These are phyloP conservation scores for Microplitis deprimator DNA, from an alignment of 2,888 invertebrate genomes.

Conservation along the genomic window DNA sequence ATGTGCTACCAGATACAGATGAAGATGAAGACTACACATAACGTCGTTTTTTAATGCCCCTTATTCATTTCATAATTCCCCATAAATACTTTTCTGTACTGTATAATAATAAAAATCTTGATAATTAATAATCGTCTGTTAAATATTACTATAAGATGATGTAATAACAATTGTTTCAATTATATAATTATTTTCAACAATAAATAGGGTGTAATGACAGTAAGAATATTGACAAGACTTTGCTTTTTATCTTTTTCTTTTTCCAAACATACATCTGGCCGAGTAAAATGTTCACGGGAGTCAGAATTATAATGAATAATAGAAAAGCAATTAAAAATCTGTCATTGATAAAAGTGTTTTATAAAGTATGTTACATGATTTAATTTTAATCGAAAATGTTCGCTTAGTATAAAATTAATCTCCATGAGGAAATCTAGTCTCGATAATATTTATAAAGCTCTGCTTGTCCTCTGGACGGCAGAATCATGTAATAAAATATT, in stretches of 20 bases:
- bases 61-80: too few relatives aligned
- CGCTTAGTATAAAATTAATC: slow-evolving; percentile 13
- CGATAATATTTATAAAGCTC: background rate
- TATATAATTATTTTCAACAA: too few relatives aligned
- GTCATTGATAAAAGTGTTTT: slow-evolving; percentile 3
- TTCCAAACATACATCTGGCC: background rate
- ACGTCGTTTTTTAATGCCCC: too few relatives aligned
- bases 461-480: slow-evolving; percentile 14
- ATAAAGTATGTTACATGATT: background rate
- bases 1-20: too few relatives aligned
- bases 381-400: background rate
- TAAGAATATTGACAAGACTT: too few relatives aligned
- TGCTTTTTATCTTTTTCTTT: background rate
- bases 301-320: background rate
- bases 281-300: background rate
- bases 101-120: too few relatives aligned
- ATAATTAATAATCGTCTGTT: too few relatives aligned
- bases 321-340: slow-evolving; percentile 1
- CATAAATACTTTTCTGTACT: too few relatives aligned
- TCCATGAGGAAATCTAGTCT: slow-evolving; percentile 13
- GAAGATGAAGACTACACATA: too few relatives aligned
- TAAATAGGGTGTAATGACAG: too few relatives aligned
- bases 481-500: background rate
- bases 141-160: too few relatives aligned
- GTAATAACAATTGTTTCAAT: too few relatives aligned